Evolutionary conservation across 2,888 invertebrate species (phyloP).

Genomic region (Polietes domitor): DNA sequence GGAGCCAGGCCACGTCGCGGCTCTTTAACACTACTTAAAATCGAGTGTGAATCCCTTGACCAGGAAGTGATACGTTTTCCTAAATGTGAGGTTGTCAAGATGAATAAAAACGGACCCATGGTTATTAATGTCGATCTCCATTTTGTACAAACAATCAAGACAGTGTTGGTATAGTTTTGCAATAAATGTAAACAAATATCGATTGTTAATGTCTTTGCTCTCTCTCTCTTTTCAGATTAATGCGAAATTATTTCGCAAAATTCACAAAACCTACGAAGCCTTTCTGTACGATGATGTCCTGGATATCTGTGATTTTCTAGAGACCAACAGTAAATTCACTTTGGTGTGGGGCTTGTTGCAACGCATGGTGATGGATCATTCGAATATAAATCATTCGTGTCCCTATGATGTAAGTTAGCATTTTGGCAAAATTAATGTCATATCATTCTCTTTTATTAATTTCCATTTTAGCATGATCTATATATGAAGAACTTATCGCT

Average conservation of each 20-base stretch:
- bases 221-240: no score
- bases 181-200: no score
- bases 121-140: neutral
- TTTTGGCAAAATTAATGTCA: no score
- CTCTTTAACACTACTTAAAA: neutral
- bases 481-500: neutral
- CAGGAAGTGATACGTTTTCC: neutral
- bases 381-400: neutral
- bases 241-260: neutral
- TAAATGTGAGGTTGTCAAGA: neutral
- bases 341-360: neutral
- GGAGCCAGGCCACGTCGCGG: neutral
- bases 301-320: neutral
- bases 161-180: neutral
- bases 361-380: neutral
- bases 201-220: no score
- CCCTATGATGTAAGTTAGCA: neutral
- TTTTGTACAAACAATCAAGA: neutral
- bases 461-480: neutral
- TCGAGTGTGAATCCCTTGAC: neutral
- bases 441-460: neutral
- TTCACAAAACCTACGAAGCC: neutral
- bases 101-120: neutral
- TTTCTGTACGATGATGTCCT: neutral
- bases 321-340: neutral